Percentiles rank a stretch among this genome's conserved stretches.
These are phyloP conservation scores for Theretra japonica DNA, from an alignment of 2,888 invertebrate genomes.

Conservation along the genomic window DNA sequence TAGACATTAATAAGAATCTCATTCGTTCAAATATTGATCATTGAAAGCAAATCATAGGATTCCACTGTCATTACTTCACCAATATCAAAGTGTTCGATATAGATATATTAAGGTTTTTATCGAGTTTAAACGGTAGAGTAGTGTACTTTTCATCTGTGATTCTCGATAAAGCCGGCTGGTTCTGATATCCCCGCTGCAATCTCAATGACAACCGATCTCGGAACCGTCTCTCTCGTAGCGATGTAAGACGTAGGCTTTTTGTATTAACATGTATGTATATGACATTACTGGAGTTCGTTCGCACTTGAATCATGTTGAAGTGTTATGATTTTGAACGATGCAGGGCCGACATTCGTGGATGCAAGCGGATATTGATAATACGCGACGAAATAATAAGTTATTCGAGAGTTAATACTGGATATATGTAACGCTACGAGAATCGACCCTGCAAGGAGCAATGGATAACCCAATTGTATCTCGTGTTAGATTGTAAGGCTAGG, in stretches of 20 bases:
- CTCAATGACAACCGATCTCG: conserved; percentile 27
- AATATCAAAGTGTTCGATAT: conserved; percentile 17
- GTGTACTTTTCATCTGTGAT: conserved; percentile 12
- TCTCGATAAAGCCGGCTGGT: conserved; percentile 19
- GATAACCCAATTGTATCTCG: conserved; percentile 63
- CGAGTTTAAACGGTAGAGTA: conserved; percentile 23
- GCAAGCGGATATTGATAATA: background rate
- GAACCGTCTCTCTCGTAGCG: conserved; percentile 44
- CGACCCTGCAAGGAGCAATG: conserved; percentile 34
- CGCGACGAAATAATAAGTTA: background rate
- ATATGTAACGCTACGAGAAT: background rate
- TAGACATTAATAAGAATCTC: conserved; percentile 19
- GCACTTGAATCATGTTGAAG: conserved; percentile 38
- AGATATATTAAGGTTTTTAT: conserved; percentile 16
- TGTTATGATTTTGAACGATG: conserved; percentile 29
- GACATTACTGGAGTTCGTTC: conserved; percentile 42
- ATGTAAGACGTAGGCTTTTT: conserved; percentile 45
- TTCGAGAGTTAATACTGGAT: background rate
- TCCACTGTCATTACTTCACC: background rate
- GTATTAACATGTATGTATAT: conserved; percentile 41
- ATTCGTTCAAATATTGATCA: background rate
- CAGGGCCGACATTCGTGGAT: conserved; percentile 5
- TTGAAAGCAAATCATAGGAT: conserved; percentile 7
- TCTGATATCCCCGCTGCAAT: conserved; percentile 6
- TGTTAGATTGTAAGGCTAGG: conserved; percentile 76